Evolutionary conservation across 2,888 invertebrate genomes (phyloP), one percentile per base, ranked within the genome.

Genomic region (Enoplolaimus lenunculus): DNA sequence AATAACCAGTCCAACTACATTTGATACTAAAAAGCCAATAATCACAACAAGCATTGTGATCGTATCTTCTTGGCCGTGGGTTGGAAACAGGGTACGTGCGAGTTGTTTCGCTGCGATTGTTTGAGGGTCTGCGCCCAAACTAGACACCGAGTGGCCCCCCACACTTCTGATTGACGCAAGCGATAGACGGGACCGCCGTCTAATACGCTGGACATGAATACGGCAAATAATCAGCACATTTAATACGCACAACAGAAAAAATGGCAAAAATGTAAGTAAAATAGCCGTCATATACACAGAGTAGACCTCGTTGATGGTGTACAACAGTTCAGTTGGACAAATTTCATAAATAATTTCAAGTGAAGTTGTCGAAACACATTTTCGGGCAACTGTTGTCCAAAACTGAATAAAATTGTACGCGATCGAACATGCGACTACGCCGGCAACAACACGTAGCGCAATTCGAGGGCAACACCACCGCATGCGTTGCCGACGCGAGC

Each of bases 31-130:
- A 68, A 80, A 80, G 34, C 80, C 72, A 26, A 80, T 75, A 21
- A 80, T 79, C 30, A 80, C 79, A 78, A 79, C 77, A 30, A 79
- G 77, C 79, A 80, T 79, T 1, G 78, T 79, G 45, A 79, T 75
- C 2, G 79, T 79, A 70, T 79, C 78, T 71, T 79, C 79, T 45
- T 45, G 45, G 21, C 7, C 7, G 21, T 45, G 45, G 21, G 45
- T 45, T n/a, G n/a, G n/a, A n/a, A n/a, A n/a, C n/a, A n/a, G n/a
- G n/a, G n/a, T n/a, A n/a, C n/a, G n/a, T n/a, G n/a, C n/a, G n/a
- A n/a, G n/a, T n/a, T n/a, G n/a, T n/a, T n/a, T n/a, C 21, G 45
- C 7, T 13, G 45, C 45, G 7, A 21, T 13, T 21, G 7, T 45
- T 45, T 45, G 45, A 45, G 21, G 21, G 7, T 7, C 7, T 7